Base-by-base conservation (phyloP, 2,888 invertebrate genomes). In the Electrophaes corylata region DNA sequence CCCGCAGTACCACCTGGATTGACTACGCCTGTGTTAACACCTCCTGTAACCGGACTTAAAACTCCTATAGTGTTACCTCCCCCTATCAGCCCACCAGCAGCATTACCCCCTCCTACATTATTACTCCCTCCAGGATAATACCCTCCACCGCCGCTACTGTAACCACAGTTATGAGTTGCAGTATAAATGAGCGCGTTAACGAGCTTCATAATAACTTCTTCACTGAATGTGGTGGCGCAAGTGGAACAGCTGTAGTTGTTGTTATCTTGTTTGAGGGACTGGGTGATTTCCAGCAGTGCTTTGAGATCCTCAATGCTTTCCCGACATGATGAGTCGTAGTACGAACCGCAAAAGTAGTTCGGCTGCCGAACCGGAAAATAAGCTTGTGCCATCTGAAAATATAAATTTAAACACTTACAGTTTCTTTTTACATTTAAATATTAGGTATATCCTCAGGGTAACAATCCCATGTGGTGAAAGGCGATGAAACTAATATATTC, bases 161-260 rank as follows among this genome's bases (percentile, higher is more conserved):
- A 60, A 10, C 66, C 69, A 52, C 76, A 73, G 60, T 71, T 74
- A 41, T 79, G 78, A 0, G 83, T 79, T 10, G 83, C 76, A 2
- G 79, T 81, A 23, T 75, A 78, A 16, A 88, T 77, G 18, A 88
- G 65, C 6, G 87, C 88, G 50, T 87, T 85, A 10, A 88, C 77
- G 29, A 88, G 69, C 59, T 83, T 86, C 64, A 81, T 71, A 6
- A 88, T 83, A 12, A 88, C 74, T 52, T 82, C 83, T 57, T 87
- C 86, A 23, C 80, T 78, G 8, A 79, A 65, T 4, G 68, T 61
- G 18, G 51, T 55, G 33, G 61, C 63, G 6, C 50, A 55, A 8
- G 45, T 59, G 3, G 39, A 45, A 41, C 47, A 50, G 43, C 47
- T 50, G 43, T 20, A 41, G 10, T 52, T 12, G 41, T 55, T 20